Base-by-base conservation (phyloP, 2,797 vertebrate genomes). In the Epinephelus coioides region DNA sequence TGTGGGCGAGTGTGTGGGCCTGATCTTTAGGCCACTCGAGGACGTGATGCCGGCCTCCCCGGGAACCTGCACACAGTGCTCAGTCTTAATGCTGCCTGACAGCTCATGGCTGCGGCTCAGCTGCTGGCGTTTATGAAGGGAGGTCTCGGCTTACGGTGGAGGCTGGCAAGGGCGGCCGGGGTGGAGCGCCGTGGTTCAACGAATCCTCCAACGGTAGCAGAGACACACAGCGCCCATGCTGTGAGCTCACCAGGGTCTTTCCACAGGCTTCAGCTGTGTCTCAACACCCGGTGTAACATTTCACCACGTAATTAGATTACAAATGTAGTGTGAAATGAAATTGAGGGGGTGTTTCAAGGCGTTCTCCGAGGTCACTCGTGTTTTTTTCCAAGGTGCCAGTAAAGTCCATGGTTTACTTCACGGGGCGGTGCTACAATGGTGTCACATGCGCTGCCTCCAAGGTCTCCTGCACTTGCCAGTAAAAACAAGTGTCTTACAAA, bases 301-400 rank as follows among this genome's bases (percentile, higher is more conserved):
- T 94, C 92, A 88, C 66, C 87, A 84, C 71, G 40, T 93, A 94
- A 94, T 93, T 89, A 91, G 86, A 94, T 94, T 87, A 89, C 90
- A 93, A 92, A 93, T 89, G 89, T 89, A 85, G 92, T 91, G 91
- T 92, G 91, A 93, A 92, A 93, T 94, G 71, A 93, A 91, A 85
- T 84, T 69, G 82, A 70, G 82, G 66, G 66, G 60, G 69, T 63
- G 84, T 88, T 76, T 80, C 19, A n/a, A 72, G 77, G 62, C 79
- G 1, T 51, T 84, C 71, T 69, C 56, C 53, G 53, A 86, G 84
- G 85, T 91, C 85, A 71, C 55, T 19, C 1, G 53, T 79, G 76
- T 80, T 81, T 30, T 80, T 86, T 64, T 17, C 86, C 62, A 84
- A 83, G 80, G 74, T 89, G 82, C 78, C 76, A 59, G 47, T 66